Base-by-base conservation (phyloP, 2,888 invertebrate genomes). In the Isotomurus palustris region DNA sequence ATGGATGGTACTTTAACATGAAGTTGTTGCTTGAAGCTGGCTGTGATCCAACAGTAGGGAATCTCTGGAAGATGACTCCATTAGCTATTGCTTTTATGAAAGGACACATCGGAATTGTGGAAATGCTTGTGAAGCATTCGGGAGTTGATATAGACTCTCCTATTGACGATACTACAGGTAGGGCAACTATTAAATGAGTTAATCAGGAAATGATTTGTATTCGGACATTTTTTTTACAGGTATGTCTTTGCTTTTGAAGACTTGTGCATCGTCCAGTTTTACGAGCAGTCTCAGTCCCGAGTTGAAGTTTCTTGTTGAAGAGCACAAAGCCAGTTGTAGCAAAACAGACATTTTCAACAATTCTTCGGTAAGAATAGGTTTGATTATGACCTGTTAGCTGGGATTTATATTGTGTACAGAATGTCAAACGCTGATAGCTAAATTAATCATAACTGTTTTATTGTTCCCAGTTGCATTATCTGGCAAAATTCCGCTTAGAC, bases 1-100 rank as follows among this genome's bases (percentile, higher is more conserved):
- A 80, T 70, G 80, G 80, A 19, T 80, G 80, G 79, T 75, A 77
- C 68, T 77, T 76, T 66, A 75, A 75, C 56, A 71, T 78, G 25
- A 74, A 78, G 61, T 64, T 78, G 8, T 72, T 80, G 17, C 70
- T 78, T 17, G 76, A 78, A 61, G 72, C 73, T 24, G 74, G 72
- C 10, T 77, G 77, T 28, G 72, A 73, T 24, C 71, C 75, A 3
- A 74, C 73, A 65, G 70, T 69, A n/a, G 62, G 73, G 14, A 78
- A 78, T 69, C 73, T 74, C 51, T 78, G 78, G 77, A 78, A 78
- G 74, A 75, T 79, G 28, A 78, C 78, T 1, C 79, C 81, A 5
- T 66, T 79, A 38, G 76, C 75, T 50, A 75, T 79, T 55, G 79
- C 80, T 5, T 80, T 79, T 71, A 68, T 74, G 70, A 75, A 74